Evolutionary conservation across 2,113 vertebrate species (phyloP).

Genomic region (Genyomyrus donnyi): DNA sequence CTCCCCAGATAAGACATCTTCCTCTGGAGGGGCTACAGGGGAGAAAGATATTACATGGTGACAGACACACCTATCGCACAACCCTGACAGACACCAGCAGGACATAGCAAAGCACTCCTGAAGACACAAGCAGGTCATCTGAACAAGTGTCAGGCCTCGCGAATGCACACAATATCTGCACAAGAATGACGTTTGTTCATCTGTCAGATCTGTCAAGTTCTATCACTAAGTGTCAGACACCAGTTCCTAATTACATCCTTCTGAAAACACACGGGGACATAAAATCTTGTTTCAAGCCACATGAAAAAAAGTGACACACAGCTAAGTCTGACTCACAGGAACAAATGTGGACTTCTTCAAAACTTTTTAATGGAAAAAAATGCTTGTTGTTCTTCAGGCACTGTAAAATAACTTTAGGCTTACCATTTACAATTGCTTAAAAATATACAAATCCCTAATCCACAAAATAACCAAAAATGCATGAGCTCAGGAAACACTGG

Average conservation of each 20-base stretch:
- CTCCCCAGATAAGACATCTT: constrained; percentile 49
- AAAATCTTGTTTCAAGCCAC: background rate
- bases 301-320: background rate
- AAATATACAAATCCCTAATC: background rate
- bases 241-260: background rate
- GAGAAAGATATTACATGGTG: background rate
- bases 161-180: background rate
- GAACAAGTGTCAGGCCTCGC: background rate
- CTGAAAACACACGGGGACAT: background rate
- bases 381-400: background rate
- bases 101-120: background rate
- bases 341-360: background rate
- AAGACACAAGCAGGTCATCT: background rate
- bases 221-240: background rate
- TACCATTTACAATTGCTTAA: background rate
- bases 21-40: constrained; percentile 47
- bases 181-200: background rate
- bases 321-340: background rate
- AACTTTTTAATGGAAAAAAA: background rate
- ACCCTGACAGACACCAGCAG: background rate
- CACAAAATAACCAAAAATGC: background rate
- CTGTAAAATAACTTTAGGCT: background rate
- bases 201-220: background rate
- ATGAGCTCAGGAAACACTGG: background rate
- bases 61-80: background rate